Conservation (phyloP, 2,113 vertebrate species). For the Cyprinodon variegatus region DNA sequence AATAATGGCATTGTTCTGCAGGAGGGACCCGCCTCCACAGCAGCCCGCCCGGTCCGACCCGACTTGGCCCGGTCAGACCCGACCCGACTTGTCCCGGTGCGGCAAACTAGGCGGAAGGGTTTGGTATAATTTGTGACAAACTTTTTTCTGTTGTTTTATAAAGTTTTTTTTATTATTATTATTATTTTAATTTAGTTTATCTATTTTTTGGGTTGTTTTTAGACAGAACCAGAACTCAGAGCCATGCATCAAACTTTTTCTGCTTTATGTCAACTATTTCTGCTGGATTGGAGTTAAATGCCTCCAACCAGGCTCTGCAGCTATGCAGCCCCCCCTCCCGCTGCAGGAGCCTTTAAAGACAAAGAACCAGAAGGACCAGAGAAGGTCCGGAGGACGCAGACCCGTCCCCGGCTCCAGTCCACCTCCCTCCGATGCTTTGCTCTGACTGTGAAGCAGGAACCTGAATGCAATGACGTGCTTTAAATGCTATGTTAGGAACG, state of each 20-base stretch:
- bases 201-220: neutral
- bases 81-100: too few species aligned
- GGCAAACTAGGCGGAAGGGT: too few species aligned
- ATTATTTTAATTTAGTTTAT: neutral
- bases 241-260: neutral
- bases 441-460: conserved; percentile 37
- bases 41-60: neutral
- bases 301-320: conserved; percentile 34
- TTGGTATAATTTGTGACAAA: too few species aligned
- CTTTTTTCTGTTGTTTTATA: too few species aligned
- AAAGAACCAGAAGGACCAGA: neutral
- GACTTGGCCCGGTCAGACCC: too few species aligned
- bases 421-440: neutral
- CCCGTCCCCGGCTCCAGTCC: neutral
- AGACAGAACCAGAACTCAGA: neutral
- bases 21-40: conserved; percentile 79
- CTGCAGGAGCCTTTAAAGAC: too few species aligned
- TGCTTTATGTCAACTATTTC: conserved; percentile 13
- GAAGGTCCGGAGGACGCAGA: neutral
- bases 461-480: conserved; percentile 55
- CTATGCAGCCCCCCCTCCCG: neutral
- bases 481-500: conserved; percentile 66
- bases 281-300: conserved; percentile 33
- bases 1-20: conserved; percentile 89
- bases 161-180: too few species aligned